Evolutionary conservation across 2,888 invertebrate genomes (phyloP), one percentile per base, ranked within the genome.

Genomic region (Athalia circularis): DNA sequence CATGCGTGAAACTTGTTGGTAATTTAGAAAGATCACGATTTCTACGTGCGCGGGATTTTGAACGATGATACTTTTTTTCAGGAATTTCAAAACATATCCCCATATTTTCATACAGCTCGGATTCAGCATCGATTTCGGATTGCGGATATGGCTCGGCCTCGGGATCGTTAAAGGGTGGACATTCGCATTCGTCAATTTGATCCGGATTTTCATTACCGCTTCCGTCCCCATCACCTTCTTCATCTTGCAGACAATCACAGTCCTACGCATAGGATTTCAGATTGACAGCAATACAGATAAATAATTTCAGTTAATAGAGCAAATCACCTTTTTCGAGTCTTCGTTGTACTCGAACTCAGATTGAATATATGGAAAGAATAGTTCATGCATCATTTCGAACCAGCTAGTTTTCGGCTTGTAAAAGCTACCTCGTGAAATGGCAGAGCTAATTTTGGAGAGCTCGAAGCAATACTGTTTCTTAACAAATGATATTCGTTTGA

Each of bases 321-420:
- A 67, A 1, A 45, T 15, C 50, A 75, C 75, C 62, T 75, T 75
- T 48, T 6, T 75, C 29, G 52, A 50, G 62, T 62, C 64, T 48
- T 75, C 75, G 48, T 52, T 75, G 43, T 15, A 62, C 15, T 64
- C 50, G 47, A 52, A 29, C 8, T 64, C 62, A 29, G 75, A 75
- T 50, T 79, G 65, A 48, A 52, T 77, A 13, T 75, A 59, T 3
- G 79, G 79, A 64, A 79, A 79, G 8, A 79, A 52, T 15, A 79
- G 47, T 65, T 79, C 76, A 11, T 79, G 79, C 79, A 79, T 76
- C 76, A 79, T 79, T 76, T 79, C 79, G 48, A 79, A 79, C 79
- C 79, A 79, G n/a, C 50, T 50, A 8, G 76, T 43, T 13, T 50
- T 75, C n/a, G 79, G 79, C 48, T 77, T 79, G 45, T 79, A 79